A percentile compares a stretch with the other conserved stretches of the same genome.
Conservation (phyloP, 2,797 vertebrate genomes). For the Agapornis canus region DNA sequence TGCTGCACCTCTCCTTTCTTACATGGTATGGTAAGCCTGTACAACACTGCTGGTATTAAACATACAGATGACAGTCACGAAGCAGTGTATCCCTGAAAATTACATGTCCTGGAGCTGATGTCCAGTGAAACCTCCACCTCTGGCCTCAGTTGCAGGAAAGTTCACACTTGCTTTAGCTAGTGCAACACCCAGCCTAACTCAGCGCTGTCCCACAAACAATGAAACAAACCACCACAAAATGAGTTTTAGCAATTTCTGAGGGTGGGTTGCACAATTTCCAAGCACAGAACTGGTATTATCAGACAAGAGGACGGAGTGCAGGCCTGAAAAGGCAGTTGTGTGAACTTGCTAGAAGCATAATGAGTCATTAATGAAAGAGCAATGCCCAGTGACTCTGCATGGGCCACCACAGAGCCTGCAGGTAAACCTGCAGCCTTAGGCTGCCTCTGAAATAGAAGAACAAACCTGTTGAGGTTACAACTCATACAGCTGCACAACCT, state of each 20-base stretch:
- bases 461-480: neutral
- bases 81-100: neutral
- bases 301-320: neutral
- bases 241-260: neutral
- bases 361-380: neutral
- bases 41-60: neutral
- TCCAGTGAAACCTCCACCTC: neutral
- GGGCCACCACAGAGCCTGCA: neutral
- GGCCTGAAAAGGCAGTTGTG: neutral
- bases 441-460: neutral
- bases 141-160: neutral
- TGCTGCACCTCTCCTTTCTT: neutral
- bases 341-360: neutral
- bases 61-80: accelerated
- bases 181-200: neutral
- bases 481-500: neutral
- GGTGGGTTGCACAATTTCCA: neutral
- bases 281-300: neutral
- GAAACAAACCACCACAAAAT: neutral
- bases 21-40: accelerated
- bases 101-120: neutral
- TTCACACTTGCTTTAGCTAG: neutral
- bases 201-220: neutral
- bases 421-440: neutral
- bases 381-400: neutral